Conservation (phyloP, 2,888 invertebrate genomes). For the Portevinia maculata region DNA sequence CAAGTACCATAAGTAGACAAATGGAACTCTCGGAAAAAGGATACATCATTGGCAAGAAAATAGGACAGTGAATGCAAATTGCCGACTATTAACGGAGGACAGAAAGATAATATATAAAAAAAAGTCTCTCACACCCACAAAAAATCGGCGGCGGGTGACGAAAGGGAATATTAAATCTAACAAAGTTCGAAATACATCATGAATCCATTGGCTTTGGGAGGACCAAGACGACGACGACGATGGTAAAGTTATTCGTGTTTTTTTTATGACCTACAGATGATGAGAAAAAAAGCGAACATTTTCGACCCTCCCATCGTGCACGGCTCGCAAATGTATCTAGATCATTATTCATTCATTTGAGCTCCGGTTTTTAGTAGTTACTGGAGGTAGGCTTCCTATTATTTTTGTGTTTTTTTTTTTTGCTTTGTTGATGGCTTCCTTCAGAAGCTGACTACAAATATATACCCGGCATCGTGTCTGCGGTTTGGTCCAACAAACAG, state of each 20-base stretch:
- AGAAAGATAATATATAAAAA: slow-evolving; percentile 19
- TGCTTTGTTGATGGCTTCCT: slow-evolving; percentile 4
- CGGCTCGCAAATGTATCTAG: slow-evolving; percentile 29
- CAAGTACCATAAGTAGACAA: slow-evolving; percentile 48
- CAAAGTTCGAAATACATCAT: slow-evolving; percentile 29
- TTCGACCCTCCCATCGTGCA: slow-evolving; percentile 1
- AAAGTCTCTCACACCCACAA: not conserved
- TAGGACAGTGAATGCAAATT: slow-evolving; percentile 71
- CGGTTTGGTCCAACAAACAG: slow-evolving; percentile 44
- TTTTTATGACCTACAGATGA: not conserved
- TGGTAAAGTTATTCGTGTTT: slow-evolving; percentile 30
- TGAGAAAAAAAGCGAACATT: not conserved
- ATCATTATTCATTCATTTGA: slow-evolving; percentile 70
- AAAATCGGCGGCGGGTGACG: not conserved
- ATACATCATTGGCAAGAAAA: slow-evolving; percentile 50
- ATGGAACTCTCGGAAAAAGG: slow-evolving; percentile 52
- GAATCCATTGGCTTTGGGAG: slow-evolving; percentile 26
- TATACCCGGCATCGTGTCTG: slow-evolving; percentile 30
- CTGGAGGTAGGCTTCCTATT: slow-evolving; percentile 45
- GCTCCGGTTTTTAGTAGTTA: slow-evolving; percentile 19
- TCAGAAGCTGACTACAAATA: slow-evolving; percentile 10
- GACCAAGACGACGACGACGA: slow-evolving; percentile 2
- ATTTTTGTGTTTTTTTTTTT: slow-evolving; percentile 5
- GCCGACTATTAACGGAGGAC: slow-evolving; percentile 64
- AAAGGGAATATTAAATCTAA: slow-evolving; percentile 43